A percentile compares a stretch with the other conserved stretches of the same genome.
Conservation (phyloP, 2,888 invertebrate genomes). For the Plutella xylostella region DNA sequence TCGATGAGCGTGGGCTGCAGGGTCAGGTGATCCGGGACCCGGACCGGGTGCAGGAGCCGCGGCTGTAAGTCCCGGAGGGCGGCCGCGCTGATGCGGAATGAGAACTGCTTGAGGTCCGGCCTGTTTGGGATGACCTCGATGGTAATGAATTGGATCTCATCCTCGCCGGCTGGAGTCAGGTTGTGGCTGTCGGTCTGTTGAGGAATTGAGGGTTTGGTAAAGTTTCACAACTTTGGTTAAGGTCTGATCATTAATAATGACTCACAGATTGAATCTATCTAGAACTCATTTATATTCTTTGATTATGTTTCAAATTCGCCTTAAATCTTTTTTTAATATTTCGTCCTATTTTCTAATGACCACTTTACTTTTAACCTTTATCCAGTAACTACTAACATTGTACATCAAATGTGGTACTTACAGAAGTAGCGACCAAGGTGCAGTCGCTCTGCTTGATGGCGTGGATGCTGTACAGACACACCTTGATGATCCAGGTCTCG, state of each 20-base stretch:
- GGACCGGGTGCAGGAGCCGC: conserved; percentile 32
- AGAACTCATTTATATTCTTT: conserved; percentile 4
- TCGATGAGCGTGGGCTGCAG: conserved; percentile 82
- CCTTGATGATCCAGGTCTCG: conserved; percentile 89
- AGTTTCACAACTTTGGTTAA: neutral
- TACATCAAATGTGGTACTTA: too few relatives aligned
- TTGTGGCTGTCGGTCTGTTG: conserved; percentile 76
- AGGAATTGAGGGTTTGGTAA: neutral
- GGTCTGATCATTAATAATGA: neutral
- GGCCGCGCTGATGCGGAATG: conserved; percentile 80
- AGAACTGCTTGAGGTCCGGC: conserved; percentile 70
- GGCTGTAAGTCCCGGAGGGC: conserved; percentile 80
- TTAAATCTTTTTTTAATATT: too few relatives aligned
- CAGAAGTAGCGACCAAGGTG: conserved; percentile 77
- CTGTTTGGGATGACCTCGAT: conserved; percentile 79
- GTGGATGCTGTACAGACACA: conserved; percentile 78
- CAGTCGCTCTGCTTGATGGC: conserved; percentile 86
- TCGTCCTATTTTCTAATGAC: too few relatives aligned
- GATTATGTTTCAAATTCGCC: neutral
- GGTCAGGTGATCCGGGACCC: conserved; percentile 46
- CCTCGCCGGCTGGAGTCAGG: conserved; percentile 76
- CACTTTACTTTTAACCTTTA: too few relatives aligned
- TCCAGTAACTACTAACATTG: too few relatives aligned
- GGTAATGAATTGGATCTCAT: conserved; percentile 82
- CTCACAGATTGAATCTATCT: too few relatives aligned